phyloP scores from a whole-genome alignment of 2,113 vertebrate genomes.

The Sarotherodon lohbergeri region DNA sequence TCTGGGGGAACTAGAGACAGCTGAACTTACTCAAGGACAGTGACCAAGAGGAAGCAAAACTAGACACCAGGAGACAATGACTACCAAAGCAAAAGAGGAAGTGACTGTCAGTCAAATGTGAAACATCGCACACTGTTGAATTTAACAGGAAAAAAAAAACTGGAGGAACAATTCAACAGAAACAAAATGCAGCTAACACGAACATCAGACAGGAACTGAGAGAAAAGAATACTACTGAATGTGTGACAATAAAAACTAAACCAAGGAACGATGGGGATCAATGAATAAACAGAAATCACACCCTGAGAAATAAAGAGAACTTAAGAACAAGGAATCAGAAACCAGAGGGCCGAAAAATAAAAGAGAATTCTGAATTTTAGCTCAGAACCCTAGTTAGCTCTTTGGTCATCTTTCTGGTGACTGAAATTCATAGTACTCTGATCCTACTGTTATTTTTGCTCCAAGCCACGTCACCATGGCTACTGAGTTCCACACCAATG shows the following conservation, averaged over 20 bases:
- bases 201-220: neutral
- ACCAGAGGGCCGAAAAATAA: neutral
- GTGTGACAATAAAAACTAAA: neutral
- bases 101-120: neutral
- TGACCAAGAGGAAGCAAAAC: neutral
- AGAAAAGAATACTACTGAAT: neutral
- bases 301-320: neutral
- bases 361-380: neutral
- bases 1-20: neutral
- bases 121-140: rapidly evolving
- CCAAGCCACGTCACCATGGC: conserved; percentile 22
- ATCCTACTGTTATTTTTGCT: neutral
- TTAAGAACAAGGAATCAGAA: neutral
- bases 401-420: neutral
- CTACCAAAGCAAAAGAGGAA: neutral
- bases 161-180: neutral
- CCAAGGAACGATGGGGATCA: neutral
- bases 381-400: neutral
- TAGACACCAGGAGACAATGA: neutral
- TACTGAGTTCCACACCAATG: neutral
- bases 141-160: neutral
- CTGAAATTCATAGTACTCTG: neutral
- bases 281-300: neutral
- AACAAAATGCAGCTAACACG: neutral
- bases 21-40: neutral